Evolutionary conservation across 2,888 invertebrate species (phyloP).

Genomic region (Habrosyne pyritoides): DNA sequence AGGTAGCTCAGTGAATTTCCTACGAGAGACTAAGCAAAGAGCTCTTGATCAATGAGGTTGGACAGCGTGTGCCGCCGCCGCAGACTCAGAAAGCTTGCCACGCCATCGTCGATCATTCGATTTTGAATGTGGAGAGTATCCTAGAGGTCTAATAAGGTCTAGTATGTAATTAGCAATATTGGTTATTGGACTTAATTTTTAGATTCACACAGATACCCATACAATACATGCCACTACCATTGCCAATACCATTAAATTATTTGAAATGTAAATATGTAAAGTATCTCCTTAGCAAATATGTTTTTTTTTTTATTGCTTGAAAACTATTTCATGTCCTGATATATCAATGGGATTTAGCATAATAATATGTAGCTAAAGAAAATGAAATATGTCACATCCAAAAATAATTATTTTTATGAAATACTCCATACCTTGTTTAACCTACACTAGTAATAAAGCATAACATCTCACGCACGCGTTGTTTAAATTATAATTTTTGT

Average conservation of each 20-base stretch:
- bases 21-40: not conserved
- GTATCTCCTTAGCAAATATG: too few species aligned
- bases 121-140: not conserved
- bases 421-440: conserved; percentile 31
- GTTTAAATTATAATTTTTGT: conserved; percentile 52
- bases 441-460: conserved; percentile 24
- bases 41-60: conserved; percentile 1
- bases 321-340: too few species aligned
- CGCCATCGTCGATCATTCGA: not conserved
- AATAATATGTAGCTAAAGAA: too few species aligned
- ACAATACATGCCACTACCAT: too few species aligned
- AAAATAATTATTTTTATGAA: conserved; percentile 20
- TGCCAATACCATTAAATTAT: too few species aligned
- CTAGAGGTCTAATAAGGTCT: too few species aligned
- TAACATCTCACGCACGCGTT: conserved; percentile 43
- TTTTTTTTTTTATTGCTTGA: too few species aligned
- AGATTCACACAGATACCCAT: too few species aligned
- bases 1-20: not conserved
- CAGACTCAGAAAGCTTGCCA: conserved; percentile 9
- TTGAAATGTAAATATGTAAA: too few species aligned
- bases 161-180: too few species aligned
- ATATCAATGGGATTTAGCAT: too few species aligned
- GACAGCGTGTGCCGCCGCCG: not conserved
- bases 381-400: not conserved
- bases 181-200: too few species aligned